These are phyloP conservation scores for Hydrolagus colliei DNA, from an alignment of 2,797 vertebrate species.

Conservation along the genomic window DNA sequence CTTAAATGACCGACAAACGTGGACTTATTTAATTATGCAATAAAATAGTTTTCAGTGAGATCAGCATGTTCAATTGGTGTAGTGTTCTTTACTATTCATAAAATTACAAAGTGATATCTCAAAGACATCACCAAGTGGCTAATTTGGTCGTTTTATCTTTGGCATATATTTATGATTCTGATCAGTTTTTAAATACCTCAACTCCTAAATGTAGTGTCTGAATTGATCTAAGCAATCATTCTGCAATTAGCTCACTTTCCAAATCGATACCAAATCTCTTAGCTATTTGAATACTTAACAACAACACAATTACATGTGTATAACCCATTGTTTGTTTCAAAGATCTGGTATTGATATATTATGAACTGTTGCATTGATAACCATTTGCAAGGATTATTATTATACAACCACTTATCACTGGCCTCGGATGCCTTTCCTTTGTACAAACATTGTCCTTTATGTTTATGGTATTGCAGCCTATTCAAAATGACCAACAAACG, in stretches of 20 bases:
- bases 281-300: background rate
- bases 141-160: background rate
- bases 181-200: background rate
- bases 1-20: background rate
- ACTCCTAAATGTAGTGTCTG: background rate
- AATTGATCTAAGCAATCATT: background rate
- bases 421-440: background rate
- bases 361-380: too few species aligned
- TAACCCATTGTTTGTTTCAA: background rate
- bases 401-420: background rate
- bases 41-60: background rate
- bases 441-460: background rate
- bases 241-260: background rate
- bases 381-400: too few species aligned
- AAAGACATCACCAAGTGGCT: background rate
- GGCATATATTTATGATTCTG: background rate
- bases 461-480: background rate
- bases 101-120: background rate
- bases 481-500: background rate
- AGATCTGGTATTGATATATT: too few species aligned
- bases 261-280: background rate
- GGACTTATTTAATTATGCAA: background rate
- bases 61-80: too few species aligned
- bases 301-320: background rate
- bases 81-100: too few species aligned